Evolutionary conservation across 1,140 invertebrate species (phyloP).

Genomic region (Caenorhabditis tropicalis): DNA sequence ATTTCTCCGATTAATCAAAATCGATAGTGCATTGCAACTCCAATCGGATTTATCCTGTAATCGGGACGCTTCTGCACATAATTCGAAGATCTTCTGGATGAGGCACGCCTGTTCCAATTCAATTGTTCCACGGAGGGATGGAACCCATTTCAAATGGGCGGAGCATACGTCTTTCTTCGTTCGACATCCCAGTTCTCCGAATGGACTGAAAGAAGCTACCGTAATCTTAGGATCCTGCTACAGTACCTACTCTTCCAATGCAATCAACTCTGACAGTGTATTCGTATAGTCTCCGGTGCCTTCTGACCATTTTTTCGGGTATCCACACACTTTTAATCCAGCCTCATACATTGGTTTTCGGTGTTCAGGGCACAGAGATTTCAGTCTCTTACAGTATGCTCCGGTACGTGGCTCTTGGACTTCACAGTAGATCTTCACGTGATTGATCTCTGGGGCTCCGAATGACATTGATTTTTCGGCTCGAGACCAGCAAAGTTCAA

Average conservation of each 20-base stretch:
- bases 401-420: slow-evolving; percentile 87
- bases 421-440: slow-evolving; percentile 88
- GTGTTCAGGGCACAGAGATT: slow-evolving; percentile 95
- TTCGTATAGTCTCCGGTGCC: background rate
- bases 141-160: background rate
- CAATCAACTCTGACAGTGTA: background rate
- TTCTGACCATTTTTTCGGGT: slow-evolving; percentile 33
- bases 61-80: background rate
- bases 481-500: slow-evolving; percentile 12
- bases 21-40: background rate
- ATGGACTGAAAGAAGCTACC: background rate
- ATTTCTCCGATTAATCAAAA: background rate
- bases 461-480: background rate
- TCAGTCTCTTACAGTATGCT: slow-evolving; percentile 93
- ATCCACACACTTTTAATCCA: slow-evolving; percentile 26
- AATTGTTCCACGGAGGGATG: background rate
- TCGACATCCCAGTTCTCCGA: background rate
- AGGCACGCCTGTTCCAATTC: background rate
- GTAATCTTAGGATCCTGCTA: background rate
- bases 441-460: slow-evolving; percentile 51
- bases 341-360: slow-evolving; percentile 77
- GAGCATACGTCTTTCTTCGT: background rate
- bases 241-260: background rate
- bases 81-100: background rate
- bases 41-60: background rate